Evolutionary conservation across 2,113 vertebrate species (phyloP).

Genomic region (Dermatemys mawii): DNA sequence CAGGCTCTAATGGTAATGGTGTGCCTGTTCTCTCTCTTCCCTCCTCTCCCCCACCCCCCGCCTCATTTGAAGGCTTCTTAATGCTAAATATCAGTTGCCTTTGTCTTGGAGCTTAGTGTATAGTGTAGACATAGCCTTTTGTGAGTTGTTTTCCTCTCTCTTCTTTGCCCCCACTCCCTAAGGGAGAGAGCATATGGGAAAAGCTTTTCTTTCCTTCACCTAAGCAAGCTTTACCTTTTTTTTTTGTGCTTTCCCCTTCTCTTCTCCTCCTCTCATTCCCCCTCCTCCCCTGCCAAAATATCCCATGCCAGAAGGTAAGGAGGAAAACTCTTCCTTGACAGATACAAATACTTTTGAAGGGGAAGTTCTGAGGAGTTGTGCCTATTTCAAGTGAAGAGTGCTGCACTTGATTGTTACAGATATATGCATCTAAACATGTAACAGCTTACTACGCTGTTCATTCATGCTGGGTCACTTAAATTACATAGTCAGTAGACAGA

Average conservation of each 20-base stretch:
- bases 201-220: background rate
- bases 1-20: no score
- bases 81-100: conserved; percentile 43
- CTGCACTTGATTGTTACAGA: background rate
- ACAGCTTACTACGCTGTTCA: background rate
- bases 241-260: background rate
- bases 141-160: background rate
- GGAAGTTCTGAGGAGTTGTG: background rate
- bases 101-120: background rate
- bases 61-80: conserved; percentile 36
- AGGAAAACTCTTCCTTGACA: background rate
- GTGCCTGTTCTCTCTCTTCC: no score
- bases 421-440: background rate
- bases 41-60: no score
- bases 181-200: background rate
- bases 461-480: conserved; percentile 8
- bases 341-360: background rate
- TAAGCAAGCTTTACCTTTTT: background rate
- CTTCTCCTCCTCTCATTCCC: no score
- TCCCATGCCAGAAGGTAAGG: background rate
- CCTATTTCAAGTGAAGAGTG: background rate
- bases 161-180: background rate
- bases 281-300: no score
- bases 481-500: background rate
- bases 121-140: background rate